A percentile compares a stretch with the other conserved stretches of the same genome.
These are phyloP conservation scores for Heliocidaris erythrogramma DNA, from an alignment of 35 echinoderm and acorn worm genomes.

Conservation along the genomic window DNA sequence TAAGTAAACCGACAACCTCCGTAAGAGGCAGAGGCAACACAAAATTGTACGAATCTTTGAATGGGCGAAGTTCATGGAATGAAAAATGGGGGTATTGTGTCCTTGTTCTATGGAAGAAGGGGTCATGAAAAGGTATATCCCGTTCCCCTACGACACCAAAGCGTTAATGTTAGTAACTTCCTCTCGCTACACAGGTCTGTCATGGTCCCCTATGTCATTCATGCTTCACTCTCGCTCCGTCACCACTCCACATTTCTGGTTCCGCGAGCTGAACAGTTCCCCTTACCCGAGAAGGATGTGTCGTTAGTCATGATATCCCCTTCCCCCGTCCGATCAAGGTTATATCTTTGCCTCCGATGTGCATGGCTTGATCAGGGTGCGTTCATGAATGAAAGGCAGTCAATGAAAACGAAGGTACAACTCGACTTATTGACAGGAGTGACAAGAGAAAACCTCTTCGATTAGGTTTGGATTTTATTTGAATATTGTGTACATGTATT, in stretches of 20 bases:
- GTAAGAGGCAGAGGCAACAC: background rate
- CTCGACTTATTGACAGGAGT: background rate
- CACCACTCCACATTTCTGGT: conserved; percentile 11
- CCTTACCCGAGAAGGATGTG: background rate
- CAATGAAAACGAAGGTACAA: background rate
- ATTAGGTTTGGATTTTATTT: background rate
- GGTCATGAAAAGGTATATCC: background rate
- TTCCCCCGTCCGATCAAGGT: background rate
- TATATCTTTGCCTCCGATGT: background rate
- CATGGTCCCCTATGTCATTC: conserved; percentile 29
- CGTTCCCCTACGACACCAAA: conserved; percentile 14
- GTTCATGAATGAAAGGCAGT: background rate
- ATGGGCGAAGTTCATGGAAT: background rate
- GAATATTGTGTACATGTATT: background rate
- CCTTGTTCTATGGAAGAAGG: background rate
- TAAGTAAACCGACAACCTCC: background rate
- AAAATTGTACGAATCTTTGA: background rate
- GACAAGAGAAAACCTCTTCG: background rate
- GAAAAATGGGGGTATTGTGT: background rate
- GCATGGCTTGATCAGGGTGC: background rate
- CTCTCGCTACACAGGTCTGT: background rate
- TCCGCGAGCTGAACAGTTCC: background rate
- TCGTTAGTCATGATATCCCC: background rate
- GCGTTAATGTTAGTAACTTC: conserved; percentile 27
- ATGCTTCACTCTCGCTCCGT: conserved; percentile 36